These are phyloP conservation scores for Ailurus styani DNA, from an alignment of 2,113 vertebrate species.

Conservation along the genomic window DNA sequence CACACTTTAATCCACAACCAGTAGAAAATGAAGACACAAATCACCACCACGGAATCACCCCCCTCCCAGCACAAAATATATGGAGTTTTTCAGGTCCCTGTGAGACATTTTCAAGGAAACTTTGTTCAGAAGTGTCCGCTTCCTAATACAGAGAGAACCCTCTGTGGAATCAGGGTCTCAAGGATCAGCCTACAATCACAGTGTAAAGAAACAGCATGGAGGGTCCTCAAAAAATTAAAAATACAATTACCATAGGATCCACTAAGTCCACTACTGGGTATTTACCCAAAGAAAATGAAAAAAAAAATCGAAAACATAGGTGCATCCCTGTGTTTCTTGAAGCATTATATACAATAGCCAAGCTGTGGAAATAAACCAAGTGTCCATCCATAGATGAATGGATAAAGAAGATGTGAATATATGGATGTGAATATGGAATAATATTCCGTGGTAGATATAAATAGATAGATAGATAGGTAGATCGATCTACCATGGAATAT, in stretches of 20 bases:
- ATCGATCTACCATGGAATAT: too few species aligned
- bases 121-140: background rate
- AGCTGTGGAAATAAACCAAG: background rate
- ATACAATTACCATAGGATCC: background rate
- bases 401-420: background rate
- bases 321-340: background rate
- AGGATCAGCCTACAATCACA: background rate
- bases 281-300: background rate
- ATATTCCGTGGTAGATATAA: too few species aligned
- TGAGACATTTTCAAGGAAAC: background rate
- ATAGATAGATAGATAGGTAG: too few species aligned
- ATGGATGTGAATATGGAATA: too few species aligned
- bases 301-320: background rate
- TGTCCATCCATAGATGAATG: background rate
- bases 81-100: background rate
- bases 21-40: background rate
- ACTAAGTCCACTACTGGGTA: background rate
- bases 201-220: background rate
- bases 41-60: background rate
- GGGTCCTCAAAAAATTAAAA: background rate
- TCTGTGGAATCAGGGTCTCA: rapidly evolving
- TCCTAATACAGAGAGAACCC: background rate
- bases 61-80: background rate
- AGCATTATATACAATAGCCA: background rate
- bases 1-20: background rate